These are phyloP conservation scores for Apodemus agrarius DNA, from an alignment of 2,797 vertebrate species.

Conservation along the genomic window DNA sequence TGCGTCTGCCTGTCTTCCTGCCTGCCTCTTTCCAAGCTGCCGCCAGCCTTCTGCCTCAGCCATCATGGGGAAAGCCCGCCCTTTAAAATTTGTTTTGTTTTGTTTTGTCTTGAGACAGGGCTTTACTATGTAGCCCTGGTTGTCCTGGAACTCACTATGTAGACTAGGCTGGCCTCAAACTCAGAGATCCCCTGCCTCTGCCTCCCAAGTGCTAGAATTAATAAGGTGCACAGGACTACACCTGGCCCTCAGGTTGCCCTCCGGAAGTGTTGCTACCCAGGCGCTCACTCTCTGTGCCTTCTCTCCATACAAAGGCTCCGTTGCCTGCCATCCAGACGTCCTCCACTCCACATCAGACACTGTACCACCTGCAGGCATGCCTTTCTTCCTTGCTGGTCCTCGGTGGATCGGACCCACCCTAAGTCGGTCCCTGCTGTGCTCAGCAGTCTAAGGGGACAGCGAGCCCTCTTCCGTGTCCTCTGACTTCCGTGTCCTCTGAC, in stretches of 20 bases:
- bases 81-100: background rate
- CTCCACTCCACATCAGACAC: background rate
- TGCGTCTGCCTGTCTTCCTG: no score
- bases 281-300: background rate
- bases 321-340: background rate
- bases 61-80: background rate
- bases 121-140: background rate
- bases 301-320: background rate
- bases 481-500: background rate
- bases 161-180: no score
- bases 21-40: background rate
- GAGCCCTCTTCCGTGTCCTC: background rate
- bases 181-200: background rate
- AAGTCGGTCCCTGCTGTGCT: background rate
- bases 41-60: background rate
- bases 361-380: accelerated
- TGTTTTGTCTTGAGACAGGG: background rate
- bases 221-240: no score
- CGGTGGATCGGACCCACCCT: no score
- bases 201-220: background rate
- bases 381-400: background rate
- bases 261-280: background rate
- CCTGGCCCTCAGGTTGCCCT: background rate
- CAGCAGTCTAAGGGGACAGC: background rate
- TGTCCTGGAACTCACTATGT: background rate